Evolutionary conservation across 2,888 invertebrate genomes (phyloP).

Genomic region (Aplocera efformata): DNA sequence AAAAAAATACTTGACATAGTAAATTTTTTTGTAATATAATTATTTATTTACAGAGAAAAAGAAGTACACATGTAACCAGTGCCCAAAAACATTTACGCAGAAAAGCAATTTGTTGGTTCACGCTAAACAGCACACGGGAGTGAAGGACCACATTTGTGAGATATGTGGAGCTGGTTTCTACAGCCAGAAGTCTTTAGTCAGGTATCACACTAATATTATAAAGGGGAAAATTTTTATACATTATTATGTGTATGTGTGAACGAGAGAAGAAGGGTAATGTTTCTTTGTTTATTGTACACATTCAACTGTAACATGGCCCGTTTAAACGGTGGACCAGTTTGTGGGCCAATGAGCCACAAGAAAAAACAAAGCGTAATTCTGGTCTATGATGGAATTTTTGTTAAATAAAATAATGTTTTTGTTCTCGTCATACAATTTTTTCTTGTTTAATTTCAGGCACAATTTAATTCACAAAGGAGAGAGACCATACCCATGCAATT

Average conservation of each 20-base stretch:
- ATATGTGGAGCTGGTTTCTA: conserved; percentile 76
- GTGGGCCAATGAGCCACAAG: too few relatives aligned
- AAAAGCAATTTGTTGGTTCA: conserved; percentile 65
- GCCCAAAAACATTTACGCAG: conserved; percentile 68
- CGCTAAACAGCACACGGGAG: conserved; percentile 67
- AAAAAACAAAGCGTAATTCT: too few relatives aligned
- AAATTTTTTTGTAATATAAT: not conserved
- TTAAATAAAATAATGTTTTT: too few relatives aligned
- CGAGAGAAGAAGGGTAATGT: too few relatives aligned
- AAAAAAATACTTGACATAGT: not conserved
- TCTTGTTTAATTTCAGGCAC: conserved; percentile 56
- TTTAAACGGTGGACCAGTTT: too few relatives aligned
- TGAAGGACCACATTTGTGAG: conserved; percentile 75
- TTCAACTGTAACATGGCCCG: too few relatives aligned
- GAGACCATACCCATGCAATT: conserved; percentile 65
- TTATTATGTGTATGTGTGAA: too few relatives aligned
- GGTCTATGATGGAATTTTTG: too few relatives aligned
- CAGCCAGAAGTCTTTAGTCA: conserved; percentile 70
- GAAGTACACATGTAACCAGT: conserved; percentile 67
- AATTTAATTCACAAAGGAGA: conserved; percentile 76
- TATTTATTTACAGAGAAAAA: conserved; percentile 61
- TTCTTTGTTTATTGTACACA: too few relatives aligned
- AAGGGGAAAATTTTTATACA: too few relatives aligned
- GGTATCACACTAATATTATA: conserved; percentile 38
- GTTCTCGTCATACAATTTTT: too few relatives aligned